These are phyloP conservation scores for Drosophila equinoxialis DNA, from an alignment of 1,140 invertebrate species.

Conservation along the genomic window DNA sequence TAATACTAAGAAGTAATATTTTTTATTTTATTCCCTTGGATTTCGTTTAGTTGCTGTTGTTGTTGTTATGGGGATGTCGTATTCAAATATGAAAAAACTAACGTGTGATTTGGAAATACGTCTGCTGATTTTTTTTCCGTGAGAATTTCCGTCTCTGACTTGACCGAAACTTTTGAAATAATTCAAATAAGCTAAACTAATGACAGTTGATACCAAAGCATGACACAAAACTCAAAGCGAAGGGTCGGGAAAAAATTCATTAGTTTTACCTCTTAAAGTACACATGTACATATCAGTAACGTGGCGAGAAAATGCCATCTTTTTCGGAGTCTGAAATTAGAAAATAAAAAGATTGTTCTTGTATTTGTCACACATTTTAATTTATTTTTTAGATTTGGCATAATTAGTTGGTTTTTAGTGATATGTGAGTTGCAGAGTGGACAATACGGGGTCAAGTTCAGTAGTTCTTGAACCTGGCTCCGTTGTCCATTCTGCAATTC, in stretches of 20 bases:
- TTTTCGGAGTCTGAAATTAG: not conserved
- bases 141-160: not conserved
- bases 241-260: too few species aligned
- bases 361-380: too few species aligned
- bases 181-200: not conserved
- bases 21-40: constrained; percentile 1
- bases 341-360: too few species aligned
- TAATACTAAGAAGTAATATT: constrained; percentile 6
- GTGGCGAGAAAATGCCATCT: too few species aligned
- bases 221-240: too few species aligned
- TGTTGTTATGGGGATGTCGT: not conserved
- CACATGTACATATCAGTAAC: too few species aligned
- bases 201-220: not conserved
- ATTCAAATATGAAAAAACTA: constrained; percentile 22
- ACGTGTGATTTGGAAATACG: constrained; percentile 43
- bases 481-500: not conserved
- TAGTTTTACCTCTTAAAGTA: too few species aligned
- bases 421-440: not conserved
- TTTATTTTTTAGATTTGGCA: too few species aligned
- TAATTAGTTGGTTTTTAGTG: not conserved
- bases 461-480: not conserved
- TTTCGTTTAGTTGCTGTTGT: constrained; percentile 2
- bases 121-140: not conserved
- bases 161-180: constrained; percentile 30
- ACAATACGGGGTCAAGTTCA: not conserved